phyloP scores from a whole-genome alignment of 1,140 invertebrate species.

The Drosophila yakuba region DNA sequence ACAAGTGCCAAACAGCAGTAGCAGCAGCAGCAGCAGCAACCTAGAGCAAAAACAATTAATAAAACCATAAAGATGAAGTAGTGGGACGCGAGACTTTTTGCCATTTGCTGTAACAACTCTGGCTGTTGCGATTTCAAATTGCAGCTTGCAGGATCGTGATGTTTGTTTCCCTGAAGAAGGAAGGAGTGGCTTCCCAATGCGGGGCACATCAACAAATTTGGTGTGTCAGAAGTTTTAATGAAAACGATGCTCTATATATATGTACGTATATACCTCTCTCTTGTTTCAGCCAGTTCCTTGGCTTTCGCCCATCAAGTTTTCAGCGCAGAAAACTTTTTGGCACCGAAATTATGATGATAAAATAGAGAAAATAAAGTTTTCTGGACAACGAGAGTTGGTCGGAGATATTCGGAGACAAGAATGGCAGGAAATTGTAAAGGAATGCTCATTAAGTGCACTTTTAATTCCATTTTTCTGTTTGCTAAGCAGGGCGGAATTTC shows the following conservation, averaged over 20 bases:
- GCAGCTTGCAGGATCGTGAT: conserved; percentile 22
- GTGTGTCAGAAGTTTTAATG: conserved; percentile 69
- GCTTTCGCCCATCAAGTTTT: conserved; percentile 41
- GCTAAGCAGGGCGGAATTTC: neutral
- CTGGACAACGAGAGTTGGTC: conserved; percentile 8
- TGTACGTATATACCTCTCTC: conserved; percentile 3
- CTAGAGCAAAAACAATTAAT: conserved; percentile 55
- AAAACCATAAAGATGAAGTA: conserved; percentile 71
- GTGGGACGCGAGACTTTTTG: conserved; percentile 59
- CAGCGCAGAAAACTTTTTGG: conserved; percentile 46
- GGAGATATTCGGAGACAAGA: neutral
- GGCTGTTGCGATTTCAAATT: conserved; percentile 22
- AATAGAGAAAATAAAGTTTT: conserved; percentile 48
- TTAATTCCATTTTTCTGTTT: neutral
- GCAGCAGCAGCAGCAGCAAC: conserved; percentile 1
- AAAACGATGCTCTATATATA: conserved; percentile 36
- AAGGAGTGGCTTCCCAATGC: conserved; percentile 1
- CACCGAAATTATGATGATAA: conserved; percentile 73
- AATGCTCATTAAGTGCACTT: conserved; percentile 33
- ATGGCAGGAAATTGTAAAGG: conserved; percentile 5
- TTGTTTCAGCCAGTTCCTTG: conserved; percentile 21
- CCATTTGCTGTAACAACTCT: conserved; percentile 38
- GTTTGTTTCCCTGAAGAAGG: conserved; percentile 13
- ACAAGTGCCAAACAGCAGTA: conserved; percentile 40
- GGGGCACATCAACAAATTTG: conserved; percentile 44